Base-by-base conservation (phyloP, 2,888 invertebrate species). In the Thelaira solivaga region DNA sequence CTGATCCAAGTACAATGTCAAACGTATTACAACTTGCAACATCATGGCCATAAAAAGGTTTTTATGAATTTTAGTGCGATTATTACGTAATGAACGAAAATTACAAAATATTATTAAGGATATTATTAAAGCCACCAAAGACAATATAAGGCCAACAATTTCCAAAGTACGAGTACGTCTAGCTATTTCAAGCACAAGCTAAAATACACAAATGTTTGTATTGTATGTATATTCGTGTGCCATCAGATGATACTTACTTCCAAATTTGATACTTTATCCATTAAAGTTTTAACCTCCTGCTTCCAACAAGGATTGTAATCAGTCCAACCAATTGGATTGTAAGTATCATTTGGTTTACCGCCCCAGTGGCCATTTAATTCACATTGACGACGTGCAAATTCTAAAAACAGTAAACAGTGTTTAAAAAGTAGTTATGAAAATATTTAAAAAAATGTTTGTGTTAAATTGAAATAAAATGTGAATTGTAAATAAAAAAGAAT, bases 1-100 rank as follows among this genome's bases (percentile, higher is more conserved):
- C 85, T 96, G 94, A 87, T 96, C 95, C 61, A 94, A 91, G 88
- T 95, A 96, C 36, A 95, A 87, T 0, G 92, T 92, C 68, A 96
- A 90, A 43, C 95, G 90, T 51, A 95, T 92, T 34, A 93, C 86
- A 10, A 95, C 94, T 89, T 95, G 94, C 75, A 94, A 90, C 67
- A 94, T 91, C 91, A 96, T 95, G 1, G 96, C 95, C 41, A 93
- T 90, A 88, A 95, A 97, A 67, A 96, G 91, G 87, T 95, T 95
- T 88, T 94, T 94, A 89, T 95, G 97, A 82, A 96, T 96, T 83
- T 94, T 92, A 0, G 96, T 97, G 55, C 96, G 91, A 84, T 93
- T 94, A 86, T 96, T 97, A 73, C 93, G 91, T 51, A 97, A 88
- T 51, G 93, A 92, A 84, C 95, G 92, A 90, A 94, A 97, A 82